A percentile compares a stretch with the other conserved stretches of the same genome.
These are phyloP conservation scores for Thamnaconus septentrionalis DNA, from an alignment of 2,113 vertebrate genomes.

Conservation along the genomic window DNA sequence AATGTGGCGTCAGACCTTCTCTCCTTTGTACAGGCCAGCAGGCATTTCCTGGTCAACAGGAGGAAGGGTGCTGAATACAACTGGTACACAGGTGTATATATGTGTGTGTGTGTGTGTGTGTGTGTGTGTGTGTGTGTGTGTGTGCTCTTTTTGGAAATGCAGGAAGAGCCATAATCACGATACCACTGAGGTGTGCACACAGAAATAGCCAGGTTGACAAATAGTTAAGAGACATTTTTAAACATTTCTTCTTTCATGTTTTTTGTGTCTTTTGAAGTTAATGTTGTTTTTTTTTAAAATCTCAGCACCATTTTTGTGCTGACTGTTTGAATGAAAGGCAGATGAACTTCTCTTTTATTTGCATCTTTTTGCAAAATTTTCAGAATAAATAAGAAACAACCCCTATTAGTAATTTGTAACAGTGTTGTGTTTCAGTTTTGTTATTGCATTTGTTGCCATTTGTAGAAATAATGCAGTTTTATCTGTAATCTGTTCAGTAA, in stretches of 20 bases:
- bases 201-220: not conserved
- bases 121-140: not conserved
- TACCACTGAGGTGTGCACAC: conserved; percentile 1
- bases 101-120: not conserved
- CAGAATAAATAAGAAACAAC: not conserved
- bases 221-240: not conserved
- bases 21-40: conserved; percentile 42
- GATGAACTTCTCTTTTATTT: not conserved
- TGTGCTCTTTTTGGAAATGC: conserved; percentile 17
- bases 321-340: too few species aligned
- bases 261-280: too few species aligned
- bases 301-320: not conserved
- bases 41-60: conserved; percentile 69
- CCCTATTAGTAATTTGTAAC: too few species aligned
- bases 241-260: too few species aligned
- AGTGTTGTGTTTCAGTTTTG: too few species aligned
- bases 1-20: conserved; percentile 50
- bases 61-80: conserved; percentile 52
- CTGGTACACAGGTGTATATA: conserved; percentile 40
- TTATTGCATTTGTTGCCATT: too few species aligned
- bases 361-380: not conserved
- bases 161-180: conserved; percentile 36
- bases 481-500: too few species aligned
- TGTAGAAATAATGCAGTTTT: too few species aligned
- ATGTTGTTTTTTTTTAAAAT: not conserved